Conservation (phyloP, 1,140 invertebrate genomes). For the Pseudomyrmex cubaensis region DNA sequence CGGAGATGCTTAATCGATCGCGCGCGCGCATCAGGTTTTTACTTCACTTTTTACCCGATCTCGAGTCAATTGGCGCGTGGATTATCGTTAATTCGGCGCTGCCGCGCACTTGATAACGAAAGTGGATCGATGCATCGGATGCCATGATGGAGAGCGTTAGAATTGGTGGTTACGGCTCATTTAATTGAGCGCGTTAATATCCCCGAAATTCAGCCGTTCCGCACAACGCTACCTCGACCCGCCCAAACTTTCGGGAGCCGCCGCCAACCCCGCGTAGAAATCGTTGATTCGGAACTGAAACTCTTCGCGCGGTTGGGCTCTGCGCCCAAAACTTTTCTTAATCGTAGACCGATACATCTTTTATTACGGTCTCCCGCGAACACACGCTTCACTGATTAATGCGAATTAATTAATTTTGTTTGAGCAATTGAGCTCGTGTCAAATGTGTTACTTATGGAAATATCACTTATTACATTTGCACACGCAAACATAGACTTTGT, state of each 20-base stretch:
- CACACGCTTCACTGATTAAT: not conserved
- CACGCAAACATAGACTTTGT: no score
- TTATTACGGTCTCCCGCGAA: not conserved
- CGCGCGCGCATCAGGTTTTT: not conserved
- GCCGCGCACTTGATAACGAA: conserved; percentile 17
- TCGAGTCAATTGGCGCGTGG: conserved; percentile 38
- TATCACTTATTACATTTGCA: no score
- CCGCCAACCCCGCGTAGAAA: conserved; percentile 1
- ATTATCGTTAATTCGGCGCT: conserved; percentile 48
- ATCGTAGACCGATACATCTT: not conserved
- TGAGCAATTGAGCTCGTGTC: not conserved
- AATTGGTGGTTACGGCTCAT: conserved; percentile 45
- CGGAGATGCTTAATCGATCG: conserved; percentile 15
- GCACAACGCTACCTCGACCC: conserved; percentile 22
- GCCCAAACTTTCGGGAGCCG: conserved; percentile 37
- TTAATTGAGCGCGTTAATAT: conserved; percentile 50
- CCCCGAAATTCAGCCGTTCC: conserved; percentile 41
- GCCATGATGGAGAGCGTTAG: conserved; percentile 43
- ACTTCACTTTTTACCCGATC: conserved; percentile 15
- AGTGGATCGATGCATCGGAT: conserved; percentile 7
- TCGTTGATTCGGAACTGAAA: conserved; percentile 50
- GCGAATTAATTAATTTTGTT: not conserved
- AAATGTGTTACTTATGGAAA: not conserved
- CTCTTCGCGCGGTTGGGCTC: not conserved
- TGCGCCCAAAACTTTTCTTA: conserved; percentile 18